Base-by-base conservation (phyloP, 2,888 invertebrate genomes). In the Schizotus pectinicornis region DNA sequence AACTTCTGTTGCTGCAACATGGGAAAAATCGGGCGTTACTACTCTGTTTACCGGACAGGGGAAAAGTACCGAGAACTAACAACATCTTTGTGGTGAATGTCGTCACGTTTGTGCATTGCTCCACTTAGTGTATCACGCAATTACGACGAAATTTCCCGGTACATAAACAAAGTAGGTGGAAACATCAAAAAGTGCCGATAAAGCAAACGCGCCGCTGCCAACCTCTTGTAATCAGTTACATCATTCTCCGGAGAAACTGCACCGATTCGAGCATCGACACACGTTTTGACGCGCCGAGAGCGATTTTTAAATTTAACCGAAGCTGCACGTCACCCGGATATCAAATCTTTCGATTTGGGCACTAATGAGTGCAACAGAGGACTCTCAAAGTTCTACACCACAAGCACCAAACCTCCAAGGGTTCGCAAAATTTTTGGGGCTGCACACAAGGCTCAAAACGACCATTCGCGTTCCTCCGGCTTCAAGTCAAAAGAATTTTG, bases 1-100 rank as follows among this genome's bases (percentile, higher is more conserved):
- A 92, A 90, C 82, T 92, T 93, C 85, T 91, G 92, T 85, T 92
- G 91, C 92, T 92, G 86, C 59, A 78, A 77, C 56, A 66, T 61
- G 61, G 56, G 53, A 54, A 32, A 47, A 45, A 34, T 22, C 41
- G 30, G 14, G 9, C 14, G 1, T 41, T 22, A 22, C 22, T 22
- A 22, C 22, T 3, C 22, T 22, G 5, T 5, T 22, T 6, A 36
- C 11, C 49, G 37, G 37, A 38, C 36, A 30, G 30, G 3, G 39
- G 7, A 39, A 39, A 39, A 22, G 2, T 22, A 22, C 22, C 22
- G 5, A 22, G 22, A 22, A 22, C 22, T 22, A 22, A 22, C 22
- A 22, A 22, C 22, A 22, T 22, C 22, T 22, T 22, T 22, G 22
- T 22, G 22, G 22, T 22, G 22, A 65, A 67, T 68, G 69, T 65